These are phyloP conservation scores for Mimumesa dahlbomi DNA, from an alignment of 2,888 invertebrate genomes.

Conservation along the genomic window DNA sequence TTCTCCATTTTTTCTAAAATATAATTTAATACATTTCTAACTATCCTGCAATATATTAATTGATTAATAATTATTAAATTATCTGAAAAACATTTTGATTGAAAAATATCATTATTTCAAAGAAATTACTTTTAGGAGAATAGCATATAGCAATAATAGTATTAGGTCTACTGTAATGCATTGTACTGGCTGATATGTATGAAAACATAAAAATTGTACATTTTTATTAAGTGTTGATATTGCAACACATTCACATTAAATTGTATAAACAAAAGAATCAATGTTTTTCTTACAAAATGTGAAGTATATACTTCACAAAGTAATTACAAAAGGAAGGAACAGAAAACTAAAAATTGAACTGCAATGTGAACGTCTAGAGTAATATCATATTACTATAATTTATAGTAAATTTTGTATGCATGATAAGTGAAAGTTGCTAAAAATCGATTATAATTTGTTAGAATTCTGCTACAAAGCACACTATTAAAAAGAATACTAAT, in stretches of 20 bases:
- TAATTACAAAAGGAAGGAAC: conserved; percentile 14
- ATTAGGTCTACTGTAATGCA: conserved; percentile 40
- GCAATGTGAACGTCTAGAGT: conserved; percentile 75
- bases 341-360: conserved; percentile 70
- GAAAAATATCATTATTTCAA: conserved; percentile 17
- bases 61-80: background rate
- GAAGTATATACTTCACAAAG: too few species aligned
- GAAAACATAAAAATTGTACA: conserved; percentile 11
- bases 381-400: conserved; percentile 74
- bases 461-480: conserved; percentile 16
- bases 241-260: too few species aligned
- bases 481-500: conserved; percentile 9
- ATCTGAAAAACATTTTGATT: background rate
- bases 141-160: conserved; percentile 42
- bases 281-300: too few species aligned
- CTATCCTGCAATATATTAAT: background rate
- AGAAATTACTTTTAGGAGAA: conserved; percentile 25
- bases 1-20: background rate
- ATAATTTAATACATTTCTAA: background rate
- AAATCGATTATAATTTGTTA: conserved; percentile 20
- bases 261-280: too few species aligned
- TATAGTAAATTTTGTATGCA: conserved; percentile 75
- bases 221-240: background rate
- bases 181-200: conserved; percentile 52
- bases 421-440: conserved; percentile 75